A percentile compares a stretch with the other conserved stretches of the same genome.
Evolutionary conservation across 2,888 invertebrate species (phyloP).

Genomic region (Papilio gigon): DNA sequence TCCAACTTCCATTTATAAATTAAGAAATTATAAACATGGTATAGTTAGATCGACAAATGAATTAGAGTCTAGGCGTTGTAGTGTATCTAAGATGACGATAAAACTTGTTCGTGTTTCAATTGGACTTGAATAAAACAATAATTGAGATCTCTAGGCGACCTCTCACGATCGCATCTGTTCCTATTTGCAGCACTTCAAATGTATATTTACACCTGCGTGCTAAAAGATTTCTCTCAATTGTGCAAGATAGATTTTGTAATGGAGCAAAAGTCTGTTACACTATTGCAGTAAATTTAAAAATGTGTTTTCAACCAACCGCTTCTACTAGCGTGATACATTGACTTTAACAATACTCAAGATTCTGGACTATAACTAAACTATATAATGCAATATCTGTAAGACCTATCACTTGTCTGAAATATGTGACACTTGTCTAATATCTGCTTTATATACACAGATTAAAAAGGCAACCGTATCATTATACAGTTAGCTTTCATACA

Average conservation of each 20-base stretch:
- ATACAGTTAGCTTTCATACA: too few species aligned
- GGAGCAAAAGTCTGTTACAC: too few species aligned
- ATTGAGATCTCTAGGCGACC: not conserved
- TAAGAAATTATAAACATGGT: not conserved
- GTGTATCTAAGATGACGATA: not conserved
- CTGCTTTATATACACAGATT: too few species aligned
- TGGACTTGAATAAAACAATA: not conserved
- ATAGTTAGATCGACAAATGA: not conserved
- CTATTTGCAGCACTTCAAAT: not conserved
- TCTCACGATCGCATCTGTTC: not conserved
- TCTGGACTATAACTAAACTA: too few species aligned
- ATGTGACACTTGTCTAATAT: too few species aligned
- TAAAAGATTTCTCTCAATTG: conserved; percentile 6
- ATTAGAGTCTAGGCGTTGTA: not conserved
- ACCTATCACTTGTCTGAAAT: too few species aligned
- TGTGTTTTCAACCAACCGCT: not conserved
- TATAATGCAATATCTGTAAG: too few species aligned
- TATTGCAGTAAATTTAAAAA: not conserved
- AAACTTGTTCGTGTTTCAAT: conserved; percentile 5
- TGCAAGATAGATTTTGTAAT: not conserved
- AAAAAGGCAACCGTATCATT: too few species aligned
- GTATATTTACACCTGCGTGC: not conserved
- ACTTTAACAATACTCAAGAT: too few species aligned
- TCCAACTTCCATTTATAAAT: too few species aligned
- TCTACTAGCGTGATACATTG: too few species aligned